Conservation (phyloP, 1,140 invertebrate genomes). For the Scylla paramamosain region DNA sequence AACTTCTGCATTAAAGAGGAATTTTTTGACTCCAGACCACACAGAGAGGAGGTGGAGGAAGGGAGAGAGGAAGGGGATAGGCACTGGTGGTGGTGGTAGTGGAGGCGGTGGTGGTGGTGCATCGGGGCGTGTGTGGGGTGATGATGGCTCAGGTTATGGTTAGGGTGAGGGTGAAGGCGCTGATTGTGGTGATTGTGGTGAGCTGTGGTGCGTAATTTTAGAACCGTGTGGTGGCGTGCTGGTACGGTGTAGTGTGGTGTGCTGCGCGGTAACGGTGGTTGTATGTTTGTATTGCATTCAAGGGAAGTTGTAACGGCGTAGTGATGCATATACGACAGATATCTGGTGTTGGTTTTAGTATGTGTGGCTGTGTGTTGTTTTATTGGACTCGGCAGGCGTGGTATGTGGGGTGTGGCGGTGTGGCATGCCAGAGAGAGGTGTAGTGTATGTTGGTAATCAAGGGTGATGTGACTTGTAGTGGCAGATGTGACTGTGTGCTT, state of each 20-base stretch:
- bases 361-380: neutral
- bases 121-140: neutral
- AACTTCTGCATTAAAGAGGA: neutral
- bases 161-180: neutral
- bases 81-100: neutral
- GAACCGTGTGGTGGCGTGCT: neutral
- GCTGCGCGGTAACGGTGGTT: too few relatives aligned
- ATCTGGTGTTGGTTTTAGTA: neutral
- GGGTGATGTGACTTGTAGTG: too few relatives aligned
- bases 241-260: neutral
- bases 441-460: too few relatives aligned
- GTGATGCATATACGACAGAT: neutral
- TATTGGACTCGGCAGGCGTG: too few relatives aligned
- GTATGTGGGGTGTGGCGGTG: too few relatives aligned
- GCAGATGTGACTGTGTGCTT: too few relatives aligned
- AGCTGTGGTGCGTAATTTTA: neutral
- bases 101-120: neutral
- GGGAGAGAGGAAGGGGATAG: neutral
- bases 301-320: neutral
- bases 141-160: neutral
- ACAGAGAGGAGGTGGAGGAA: neutral
- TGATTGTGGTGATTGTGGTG: conserved; percentile 19
- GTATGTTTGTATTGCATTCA: too few relatives aligned
- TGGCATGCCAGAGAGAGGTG: too few relatives aligned
- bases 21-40: conserved; percentile 14